These are phyloP conservation scores for Colistium nudipinnis DNA, from an alignment of 2,113 vertebrate genomes.

Conservation along the genomic window DNA sequence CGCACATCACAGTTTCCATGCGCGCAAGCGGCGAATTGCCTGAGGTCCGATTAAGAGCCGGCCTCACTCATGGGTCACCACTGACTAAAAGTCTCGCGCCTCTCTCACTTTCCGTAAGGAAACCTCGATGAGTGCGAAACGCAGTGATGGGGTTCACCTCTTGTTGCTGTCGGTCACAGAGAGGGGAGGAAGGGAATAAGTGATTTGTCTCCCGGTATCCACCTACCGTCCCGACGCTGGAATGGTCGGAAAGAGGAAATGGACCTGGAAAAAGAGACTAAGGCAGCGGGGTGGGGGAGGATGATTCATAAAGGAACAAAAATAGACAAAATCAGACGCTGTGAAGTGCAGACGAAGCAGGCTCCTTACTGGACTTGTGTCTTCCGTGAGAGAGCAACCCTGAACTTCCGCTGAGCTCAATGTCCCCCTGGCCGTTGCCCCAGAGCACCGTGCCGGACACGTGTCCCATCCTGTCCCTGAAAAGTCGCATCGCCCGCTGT, in stretches of 20 bases:
- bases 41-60: too few relatives aligned
- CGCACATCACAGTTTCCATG: too few relatives aligned
- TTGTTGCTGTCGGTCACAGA: too few relatives aligned
- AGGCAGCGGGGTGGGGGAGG: neutral
- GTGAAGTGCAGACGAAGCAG: slow-evolving; percentile 67
- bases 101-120: neutral
- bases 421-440: slow-evolving; percentile 41
- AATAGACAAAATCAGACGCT: slow-evolving; percentile 59
- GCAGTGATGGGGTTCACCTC: neutral
- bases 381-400: slow-evolving; percentile 67
- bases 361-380: slow-evolving; percentile 20
- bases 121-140: neutral
- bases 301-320: slow-evolving; percentile 58
- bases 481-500: slow-evolving; percentile 32
- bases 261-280: slow-evolving; percentile 17
- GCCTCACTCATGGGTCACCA: neutral
- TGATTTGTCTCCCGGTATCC: neutral
- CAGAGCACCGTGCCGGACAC: slow-evolving; percentile 50
- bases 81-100: neutral
- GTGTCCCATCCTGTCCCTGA: slow-evolving; percentile 55
- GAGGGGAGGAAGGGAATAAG: neutral
- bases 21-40: too few relatives aligned
- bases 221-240: neutral
- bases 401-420: slow-evolving; percentile 47
- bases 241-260: slow-evolving; percentile 54